A percentile compares a stretch with the other conserved stretches of the same genome.
phyloP scores from a whole-genome alignment of 1,140 invertebrate species.

The Neocloeon triangulifer region DNA sequence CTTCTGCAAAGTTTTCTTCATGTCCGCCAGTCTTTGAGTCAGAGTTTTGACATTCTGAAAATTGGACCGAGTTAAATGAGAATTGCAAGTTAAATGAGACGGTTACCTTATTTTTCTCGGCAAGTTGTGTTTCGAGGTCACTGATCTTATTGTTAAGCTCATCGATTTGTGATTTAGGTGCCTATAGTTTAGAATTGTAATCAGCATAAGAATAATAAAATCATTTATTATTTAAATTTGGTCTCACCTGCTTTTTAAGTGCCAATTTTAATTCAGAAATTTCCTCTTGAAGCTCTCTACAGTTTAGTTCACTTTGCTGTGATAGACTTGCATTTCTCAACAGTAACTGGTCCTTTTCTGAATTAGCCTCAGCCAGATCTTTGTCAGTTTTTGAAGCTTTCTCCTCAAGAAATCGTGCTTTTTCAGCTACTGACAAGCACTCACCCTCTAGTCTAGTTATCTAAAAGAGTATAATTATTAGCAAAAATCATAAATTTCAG shows the following conservation, averaged over 20 bases:
- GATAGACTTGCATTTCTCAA: background rate
- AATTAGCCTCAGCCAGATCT: too few relatives aligned
- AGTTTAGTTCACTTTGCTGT: background rate
- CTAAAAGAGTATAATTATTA: too few relatives aligned
- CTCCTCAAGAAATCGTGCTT: too few relatives aligned
- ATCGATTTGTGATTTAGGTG: constrained; percentile 20
- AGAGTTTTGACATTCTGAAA: constrained; percentile 66
- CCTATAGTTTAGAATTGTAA: constrained; percentile 30
- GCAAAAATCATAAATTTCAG: too few relatives aligned
- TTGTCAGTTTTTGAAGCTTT: too few relatives aligned
- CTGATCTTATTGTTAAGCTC: constrained; percentile 21
- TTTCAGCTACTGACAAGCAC: too few relatives aligned
- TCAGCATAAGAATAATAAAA: constrained; percentile 4
- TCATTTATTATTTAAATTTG: background rate
- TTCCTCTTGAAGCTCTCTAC: constrained; percentile 22
- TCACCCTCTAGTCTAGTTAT: too few relatives aligned
- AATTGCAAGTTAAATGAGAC: constrained; percentile 4
- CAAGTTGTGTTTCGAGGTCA: constrained; percentile 49
- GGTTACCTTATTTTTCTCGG: constrained; percentile 51
- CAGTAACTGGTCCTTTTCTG: background rate
- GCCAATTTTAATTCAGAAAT: constrained; percentile 18
- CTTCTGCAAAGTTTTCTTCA: constrained; percentile 75
- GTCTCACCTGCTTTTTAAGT: constrained; percentile 11
- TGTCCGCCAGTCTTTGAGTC: constrained; percentile 62
- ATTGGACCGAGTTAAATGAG: constrained; percentile 10